phyloP scores from a whole-genome alignment of 2,888 invertebrate genomes.

The Netelia melanura region DNA sequence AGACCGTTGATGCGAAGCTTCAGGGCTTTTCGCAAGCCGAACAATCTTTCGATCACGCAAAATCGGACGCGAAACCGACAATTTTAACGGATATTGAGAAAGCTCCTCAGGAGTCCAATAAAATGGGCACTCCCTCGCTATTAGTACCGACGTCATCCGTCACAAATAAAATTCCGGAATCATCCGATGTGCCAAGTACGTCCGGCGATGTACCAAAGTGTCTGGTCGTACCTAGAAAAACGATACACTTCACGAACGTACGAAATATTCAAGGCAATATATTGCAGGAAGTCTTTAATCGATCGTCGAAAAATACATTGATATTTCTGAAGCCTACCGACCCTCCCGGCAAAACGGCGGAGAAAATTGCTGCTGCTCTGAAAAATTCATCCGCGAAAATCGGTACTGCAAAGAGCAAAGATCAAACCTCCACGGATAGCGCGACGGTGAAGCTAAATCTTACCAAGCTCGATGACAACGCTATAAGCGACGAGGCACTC shows the following conservation, averaged over 20 bases:
- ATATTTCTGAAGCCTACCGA: slow-evolving; percentile 74
- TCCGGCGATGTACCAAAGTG: slow-evolving; percentile 43
- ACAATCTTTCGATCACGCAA: background rate
- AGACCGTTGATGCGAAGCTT: slow-evolving; percentile 66
- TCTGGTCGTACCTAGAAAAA: slow-evolving; percentile 57
- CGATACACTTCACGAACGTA: slow-evolving; percentile 65
- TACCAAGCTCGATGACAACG: slow-evolving; percentile 69
- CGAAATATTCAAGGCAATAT: slow-evolving; percentile 69
- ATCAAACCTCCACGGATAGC: slow-evolving; percentile 22
- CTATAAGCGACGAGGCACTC: slow-evolving; percentile 73
- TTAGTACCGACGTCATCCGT: background rate
- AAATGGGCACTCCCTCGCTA: slow-evolving; percentile 25
- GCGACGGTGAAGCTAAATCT: slow-evolving; percentile 51
- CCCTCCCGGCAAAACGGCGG: slow-evolving; percentile 49
- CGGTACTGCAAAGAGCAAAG: slow-evolving; percentile 15
- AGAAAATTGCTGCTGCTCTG: slow-evolving; percentile 45
- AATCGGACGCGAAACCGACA: background rate
- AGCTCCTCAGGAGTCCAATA: background rate
- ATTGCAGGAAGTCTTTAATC: slow-evolving; percentile 72
- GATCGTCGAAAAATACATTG: slow-evolving; percentile 69
- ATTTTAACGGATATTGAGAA: background rate
- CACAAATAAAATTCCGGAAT: slow-evolving; percentile 21
- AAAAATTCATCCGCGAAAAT: slow-evolving; percentile 39
- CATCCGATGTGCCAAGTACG: background rate
- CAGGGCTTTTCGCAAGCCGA: slow-evolving; percentile 18